These are phyloP conservation scores for Heterodera filipjevi DNA, from an alignment of 2,888 invertebrate genomes.

Conservation along the genomic window DNA sequence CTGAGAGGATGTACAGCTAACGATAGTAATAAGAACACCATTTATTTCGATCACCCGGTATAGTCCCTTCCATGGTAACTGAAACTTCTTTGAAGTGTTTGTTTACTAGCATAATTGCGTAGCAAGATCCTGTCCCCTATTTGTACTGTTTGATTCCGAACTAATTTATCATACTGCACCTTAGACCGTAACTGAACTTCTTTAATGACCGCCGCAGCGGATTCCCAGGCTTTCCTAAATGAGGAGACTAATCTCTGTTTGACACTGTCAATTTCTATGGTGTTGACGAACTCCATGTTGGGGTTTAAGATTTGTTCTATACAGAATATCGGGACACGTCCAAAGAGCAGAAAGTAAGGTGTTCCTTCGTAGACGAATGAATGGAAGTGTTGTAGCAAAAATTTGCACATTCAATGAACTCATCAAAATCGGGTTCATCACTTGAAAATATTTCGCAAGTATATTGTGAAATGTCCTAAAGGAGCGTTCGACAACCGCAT, in stretches of 20 bases:
- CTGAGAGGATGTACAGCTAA: constrained; percentile 14
- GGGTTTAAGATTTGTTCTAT: constrained; percentile 36
- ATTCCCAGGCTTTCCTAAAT: constrained; percentile 34
- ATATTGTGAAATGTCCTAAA: too few relatives aligned
- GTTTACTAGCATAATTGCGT: not conserved
- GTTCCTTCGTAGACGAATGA: too few relatives aligned
- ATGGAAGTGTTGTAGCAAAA: too few relatives aligned
- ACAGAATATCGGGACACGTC: constrained; percentile 33
- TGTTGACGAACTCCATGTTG: not conserved
- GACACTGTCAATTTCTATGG: too few relatives aligned
- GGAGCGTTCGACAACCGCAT: too few relatives aligned
- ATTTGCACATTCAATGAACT: too few relatives aligned
- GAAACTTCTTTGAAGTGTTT: constrained; percentile 25
- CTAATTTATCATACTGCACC: too few relatives aligned
- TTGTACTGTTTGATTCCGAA: too few relatives aligned
- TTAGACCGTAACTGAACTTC: not conserved
- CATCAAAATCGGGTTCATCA: too few relatives aligned
- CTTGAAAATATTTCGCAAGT: too few relatives aligned
- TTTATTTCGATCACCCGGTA: too few relatives aligned
- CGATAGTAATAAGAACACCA: constrained; percentile 28
- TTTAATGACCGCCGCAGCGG: constrained; percentile 12
- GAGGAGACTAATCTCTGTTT: too few relatives aligned
- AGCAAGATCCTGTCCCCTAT: constrained; percentile 33
- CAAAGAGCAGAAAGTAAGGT: constrained; percentile 36
- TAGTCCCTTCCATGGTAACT: constrained; percentile 28